phyloP scores from a whole-genome alignment of 2,797 vertebrate species.

The Remorina albescens region DNA sequence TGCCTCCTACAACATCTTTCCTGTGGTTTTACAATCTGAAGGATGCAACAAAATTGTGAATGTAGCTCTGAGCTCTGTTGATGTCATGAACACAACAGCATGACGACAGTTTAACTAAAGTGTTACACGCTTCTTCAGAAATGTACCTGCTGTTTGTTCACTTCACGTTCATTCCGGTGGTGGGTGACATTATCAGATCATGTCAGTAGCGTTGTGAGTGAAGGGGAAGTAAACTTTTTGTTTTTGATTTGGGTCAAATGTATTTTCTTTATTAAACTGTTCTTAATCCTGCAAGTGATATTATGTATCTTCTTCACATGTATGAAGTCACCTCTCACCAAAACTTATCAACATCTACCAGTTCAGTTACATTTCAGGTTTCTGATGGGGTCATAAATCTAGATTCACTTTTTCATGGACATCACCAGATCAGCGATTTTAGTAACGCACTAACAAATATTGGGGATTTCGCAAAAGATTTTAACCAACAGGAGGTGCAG shows the following conservation, averaged over 20 bases:
- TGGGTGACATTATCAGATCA: slow-evolving; percentile 46
- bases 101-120: slow-evolving; percentile 6
- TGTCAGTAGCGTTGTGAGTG: slow-evolving; percentile 51
- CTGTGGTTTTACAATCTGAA: slow-evolving; percentile 41
- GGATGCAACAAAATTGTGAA: slow-evolving; percentile 28
- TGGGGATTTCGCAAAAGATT: too few relatives aligned
- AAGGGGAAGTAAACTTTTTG: slow-evolving; percentile 21
- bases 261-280: slow-evolving; percentile 69
- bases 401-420: too few relatives aligned
- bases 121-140: slow-evolving; percentile 28
- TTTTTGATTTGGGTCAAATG: slow-evolving; percentile 32
- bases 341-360: too few relatives aligned
- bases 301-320: background rate
- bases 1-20: slow-evolving; percentile 35
- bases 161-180: slow-evolving; percentile 61
- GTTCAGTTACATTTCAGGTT: too few relatives aligned
- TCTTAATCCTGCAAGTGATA: slow-evolving; percentile 43
- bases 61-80: slow-evolving; percentile 13
- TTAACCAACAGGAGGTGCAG: too few relatives aligned
- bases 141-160: slow-evolving; percentile 35
- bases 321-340: background rate
- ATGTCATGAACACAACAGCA: slow-evolving; percentile 22
- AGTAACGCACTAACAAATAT: too few relatives aligned
- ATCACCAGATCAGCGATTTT: too few relatives aligned
- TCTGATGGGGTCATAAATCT: too few relatives aligned